phyloP scores from a whole-genome alignment of 2,113 vertebrate species.

The Tragulus kanchil region DNA sequence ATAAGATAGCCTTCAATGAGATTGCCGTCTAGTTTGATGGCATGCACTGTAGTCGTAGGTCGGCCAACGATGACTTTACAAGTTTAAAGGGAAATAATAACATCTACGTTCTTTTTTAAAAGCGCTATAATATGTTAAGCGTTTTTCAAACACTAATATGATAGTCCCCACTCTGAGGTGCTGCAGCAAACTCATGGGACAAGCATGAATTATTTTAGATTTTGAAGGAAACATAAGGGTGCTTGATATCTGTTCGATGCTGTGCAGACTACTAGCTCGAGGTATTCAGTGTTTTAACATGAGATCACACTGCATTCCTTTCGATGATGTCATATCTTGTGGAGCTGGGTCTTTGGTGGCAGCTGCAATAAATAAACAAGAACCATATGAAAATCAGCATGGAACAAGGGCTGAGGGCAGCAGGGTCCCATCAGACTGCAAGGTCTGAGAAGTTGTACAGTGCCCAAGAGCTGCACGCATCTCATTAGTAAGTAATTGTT shows the following conservation, averaged over 20 bases:
- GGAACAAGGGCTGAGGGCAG: neutral
- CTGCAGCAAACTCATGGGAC: conserved; percentile 38
- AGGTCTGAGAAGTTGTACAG: neutral
- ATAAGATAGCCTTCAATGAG: neutral
- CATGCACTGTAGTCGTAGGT: neutral
- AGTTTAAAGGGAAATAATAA: conserved; percentile 47
- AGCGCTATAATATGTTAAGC: neutral
- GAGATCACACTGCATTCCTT: conserved; percentile 43
- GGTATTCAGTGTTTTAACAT: conserved; percentile 43
- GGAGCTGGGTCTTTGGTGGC: conserved; percentile 19
- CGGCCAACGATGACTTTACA: neutral
- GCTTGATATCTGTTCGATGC: conserved; percentile 30
- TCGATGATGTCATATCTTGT: conserved; percentile 35
- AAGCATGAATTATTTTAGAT: neutral
- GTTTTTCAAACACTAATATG: conserved; percentile 42
- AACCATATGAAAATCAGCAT: conserved; percentile 51
- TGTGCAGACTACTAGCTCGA: neutral
- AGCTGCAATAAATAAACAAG: conserved; percentile 55
- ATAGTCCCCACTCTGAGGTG: neutral
- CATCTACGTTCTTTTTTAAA: neutral
- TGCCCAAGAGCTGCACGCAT: neutral
- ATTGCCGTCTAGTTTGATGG: neutral
- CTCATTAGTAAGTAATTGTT: neutral
- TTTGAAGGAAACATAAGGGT: neutral
- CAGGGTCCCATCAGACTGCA: neutral